phyloP scores from a whole-genome alignment of 2,113 vertebrate genomes.

The Thomomys bottae region DNA sequence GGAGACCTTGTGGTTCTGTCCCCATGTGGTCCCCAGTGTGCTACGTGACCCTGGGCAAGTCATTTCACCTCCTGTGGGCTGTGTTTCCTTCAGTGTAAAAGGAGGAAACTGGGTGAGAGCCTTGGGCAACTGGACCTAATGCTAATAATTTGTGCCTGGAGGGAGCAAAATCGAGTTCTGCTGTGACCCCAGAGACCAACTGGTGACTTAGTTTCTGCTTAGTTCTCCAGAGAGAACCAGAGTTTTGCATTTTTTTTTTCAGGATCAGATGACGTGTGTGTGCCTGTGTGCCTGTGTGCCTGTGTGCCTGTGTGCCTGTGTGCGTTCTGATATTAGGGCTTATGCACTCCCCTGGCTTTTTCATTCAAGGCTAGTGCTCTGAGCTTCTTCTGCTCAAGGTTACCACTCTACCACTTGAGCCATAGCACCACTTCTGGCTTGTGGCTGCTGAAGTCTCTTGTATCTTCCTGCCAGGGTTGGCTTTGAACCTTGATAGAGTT shows the following conservation, averaged over 20 bases:
- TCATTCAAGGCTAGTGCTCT: no score
- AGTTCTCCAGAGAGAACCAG: not conserved
- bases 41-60: conserved; percentile 54
- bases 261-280: not conserved
- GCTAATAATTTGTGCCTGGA: not conserved
- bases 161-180: not conserved
- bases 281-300: no score
- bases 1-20: not conserved
- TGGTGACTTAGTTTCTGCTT: not conserved
- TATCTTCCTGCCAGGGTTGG: no score
- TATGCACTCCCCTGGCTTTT: no score
- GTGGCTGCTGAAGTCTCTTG: no score
- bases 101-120: not conserved
- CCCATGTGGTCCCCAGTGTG: not conserved
- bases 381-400: no score
- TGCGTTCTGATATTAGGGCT: no score
- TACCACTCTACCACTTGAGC: no score
- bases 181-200: not conserved
- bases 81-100: conserved; percentile 5
- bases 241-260: not conserved
- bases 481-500: no score
- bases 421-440: no score
- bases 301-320: no score
- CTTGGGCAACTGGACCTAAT: not conserved
- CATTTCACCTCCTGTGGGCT: not conserved